These are phyloP conservation scores for Alosa sapidissima DNA, from an alignment of 2,797 vertebrate genomes.

Conservation along the genomic window DNA sequence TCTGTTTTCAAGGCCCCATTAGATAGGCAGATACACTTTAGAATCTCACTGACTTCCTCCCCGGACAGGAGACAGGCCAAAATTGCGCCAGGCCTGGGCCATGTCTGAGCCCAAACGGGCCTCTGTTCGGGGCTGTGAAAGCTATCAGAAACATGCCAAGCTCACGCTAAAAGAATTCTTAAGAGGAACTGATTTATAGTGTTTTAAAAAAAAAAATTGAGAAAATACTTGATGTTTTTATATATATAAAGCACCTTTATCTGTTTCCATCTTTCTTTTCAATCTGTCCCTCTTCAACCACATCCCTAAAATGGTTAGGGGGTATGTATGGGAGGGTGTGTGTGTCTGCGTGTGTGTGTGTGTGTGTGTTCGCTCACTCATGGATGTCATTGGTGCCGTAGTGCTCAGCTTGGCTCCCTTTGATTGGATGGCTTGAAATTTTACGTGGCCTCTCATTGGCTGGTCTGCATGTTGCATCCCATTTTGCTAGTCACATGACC, in stretches of 20 bases:
- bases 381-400: neutral
- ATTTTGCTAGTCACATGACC: neutral
- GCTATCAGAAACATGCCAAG: conserved; percentile 15
- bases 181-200: conserved; percentile 14
- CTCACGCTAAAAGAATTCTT: neutral
- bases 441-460: neutral
- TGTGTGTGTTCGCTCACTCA: neutral
- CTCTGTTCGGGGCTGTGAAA: neutral
- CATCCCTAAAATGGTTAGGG: neutral
- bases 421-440: conserved; percentile 4
- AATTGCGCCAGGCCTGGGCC: neutral
- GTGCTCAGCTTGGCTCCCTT: neutral
- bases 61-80: neutral
- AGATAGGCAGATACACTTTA: neutral
- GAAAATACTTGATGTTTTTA: conserved; percentile 24
- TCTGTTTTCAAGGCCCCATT: neutral
- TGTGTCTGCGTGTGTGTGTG: neutral
- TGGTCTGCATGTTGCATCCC: neutral
- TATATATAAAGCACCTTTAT: conserved; percentile 16
- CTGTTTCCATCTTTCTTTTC: neutral
- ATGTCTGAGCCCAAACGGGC: neutral
- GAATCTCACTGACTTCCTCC: neutral
- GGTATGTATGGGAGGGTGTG: neutral
- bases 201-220: conserved; percentile 2
- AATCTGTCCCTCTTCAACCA: neutral